Percentiles rank a stretch among this genome's conserved stretches.
Evolutionary conservation across 1,140 invertebrate genomes (phyloP).

Genomic region (Anoplophora glabripennis): DNA sequence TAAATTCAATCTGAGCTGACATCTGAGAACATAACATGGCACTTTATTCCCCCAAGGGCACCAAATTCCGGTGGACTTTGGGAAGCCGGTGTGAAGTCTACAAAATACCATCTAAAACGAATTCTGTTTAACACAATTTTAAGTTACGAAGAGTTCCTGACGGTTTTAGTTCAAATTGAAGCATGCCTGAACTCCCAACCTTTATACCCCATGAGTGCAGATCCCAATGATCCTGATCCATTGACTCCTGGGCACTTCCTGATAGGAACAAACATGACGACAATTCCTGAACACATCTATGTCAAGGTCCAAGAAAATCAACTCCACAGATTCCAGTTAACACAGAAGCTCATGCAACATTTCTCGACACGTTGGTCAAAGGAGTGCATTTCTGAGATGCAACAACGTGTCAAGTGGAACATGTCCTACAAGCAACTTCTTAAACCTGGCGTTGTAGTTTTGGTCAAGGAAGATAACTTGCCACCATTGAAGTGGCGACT

Average conservation of each 20-base stretch:
- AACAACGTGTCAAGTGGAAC: conserved; percentile 33
- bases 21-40: background rate
- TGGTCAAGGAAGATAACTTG: conserved; percentile 35
- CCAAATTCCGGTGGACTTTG: background rate
- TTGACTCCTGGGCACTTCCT: conserved; percentile 31
- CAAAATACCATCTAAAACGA: background rate
- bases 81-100: background rate
- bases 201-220: conserved; percentile 20
- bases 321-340: conserved; percentile 7
- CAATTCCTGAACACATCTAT: conserved; percentile 4
- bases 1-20: background rate
- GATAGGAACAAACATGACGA: conserved; percentile 24
- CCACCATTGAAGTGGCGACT: conserved; percentile 34
- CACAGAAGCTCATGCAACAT: conserved; percentile 21
- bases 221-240: conserved; percentile 28
- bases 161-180: conserved; percentile 24
- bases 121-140: background rate
- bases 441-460: conserved; percentile 39
- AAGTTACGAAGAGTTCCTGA: conserved; percentile 13
- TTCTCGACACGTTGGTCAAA: conserved; percentile 38
- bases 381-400: conserved; percentile 33
- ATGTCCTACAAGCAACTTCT: conserved; percentile 14
- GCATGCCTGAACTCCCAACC: conserved; percentile 31
- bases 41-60: background rate
- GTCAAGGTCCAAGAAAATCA: background rate